These are phyloP conservation scores for Apocrypta bakeri DNA, from an alignment of 1,140 invertebrate genomes.

Conservation along the genomic window DNA sequence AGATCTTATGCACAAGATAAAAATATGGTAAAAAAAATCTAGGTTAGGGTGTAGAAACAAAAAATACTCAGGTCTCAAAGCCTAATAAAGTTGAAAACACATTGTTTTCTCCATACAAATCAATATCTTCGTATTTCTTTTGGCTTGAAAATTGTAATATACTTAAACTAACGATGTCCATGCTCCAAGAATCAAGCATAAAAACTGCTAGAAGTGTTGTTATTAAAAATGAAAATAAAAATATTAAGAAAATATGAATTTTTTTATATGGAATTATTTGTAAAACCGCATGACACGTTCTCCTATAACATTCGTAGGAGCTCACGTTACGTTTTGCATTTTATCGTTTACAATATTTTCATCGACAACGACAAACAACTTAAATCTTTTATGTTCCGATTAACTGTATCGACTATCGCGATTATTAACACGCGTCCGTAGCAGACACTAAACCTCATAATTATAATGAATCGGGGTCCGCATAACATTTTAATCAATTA, in stretches of 20 bases:
- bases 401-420: neutral
- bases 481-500: too few relatives aligned
- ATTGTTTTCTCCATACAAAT: neutral
- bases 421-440: neutral
- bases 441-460: too few relatives aligned
- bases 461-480: too few relatives aligned
- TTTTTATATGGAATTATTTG: slow-evolving; percentile 10
- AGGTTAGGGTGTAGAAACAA: neutral
- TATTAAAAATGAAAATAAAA: slow-evolving; percentile 20
- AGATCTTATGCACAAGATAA: neutral
- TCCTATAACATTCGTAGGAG: too few relatives aligned
- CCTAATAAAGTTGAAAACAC: neutral
- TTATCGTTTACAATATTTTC: neutral
- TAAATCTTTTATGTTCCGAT: neutral
- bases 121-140: slow-evolving; percentile 23
- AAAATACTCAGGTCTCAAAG: neutral
- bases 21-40: neutral
- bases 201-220: slow-evolving; percentile 37
- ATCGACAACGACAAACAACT: neutral
- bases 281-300: neutral
- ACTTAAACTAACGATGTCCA: slow-evolving; percentile 21
- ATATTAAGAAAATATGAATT: slow-evolving; percentile 12
- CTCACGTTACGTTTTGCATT: neutral
- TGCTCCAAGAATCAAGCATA: slow-evolving; percentile 21
- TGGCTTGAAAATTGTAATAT: slow-evolving; percentile 26